Conservation (phyloP, 2,113 vertebrate genomes). For the Petrocephalus zakoni region DNA sequence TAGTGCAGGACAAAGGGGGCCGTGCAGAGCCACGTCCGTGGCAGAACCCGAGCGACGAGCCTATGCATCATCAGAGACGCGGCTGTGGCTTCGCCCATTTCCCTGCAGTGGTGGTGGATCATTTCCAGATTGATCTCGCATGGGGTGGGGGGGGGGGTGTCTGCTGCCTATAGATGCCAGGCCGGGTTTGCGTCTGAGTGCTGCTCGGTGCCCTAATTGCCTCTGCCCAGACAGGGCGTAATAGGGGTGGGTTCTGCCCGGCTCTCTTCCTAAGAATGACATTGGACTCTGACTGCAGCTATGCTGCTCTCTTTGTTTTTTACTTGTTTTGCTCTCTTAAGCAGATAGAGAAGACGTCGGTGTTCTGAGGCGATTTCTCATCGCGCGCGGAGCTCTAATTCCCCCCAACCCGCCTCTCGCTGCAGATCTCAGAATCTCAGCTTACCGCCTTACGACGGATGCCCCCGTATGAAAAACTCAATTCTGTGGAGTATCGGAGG, state of each 20-base stretch:
- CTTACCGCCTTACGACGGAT: neutral
- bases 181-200: neutral
- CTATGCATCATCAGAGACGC: neutral
- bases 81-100: neutral
- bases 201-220: neutral
- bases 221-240: neutral
- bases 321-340: conserved; percentile 13
- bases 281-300: neutral
- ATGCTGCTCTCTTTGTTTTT: neutral
- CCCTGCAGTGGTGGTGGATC: neutral
- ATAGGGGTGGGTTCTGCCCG: neutral
- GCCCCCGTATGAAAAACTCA: neutral
- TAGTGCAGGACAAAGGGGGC: neutral
- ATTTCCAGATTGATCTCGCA: conserved; percentile 9
- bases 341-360: conserved; percentile 8
- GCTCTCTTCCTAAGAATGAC: conserved; percentile 15
- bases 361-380: conserved; percentile 25
- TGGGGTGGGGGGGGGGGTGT: neutral
- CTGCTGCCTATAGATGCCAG: neutral
- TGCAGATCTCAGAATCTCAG: conserved; percentile 32
- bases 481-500: neutral
- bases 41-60: neutral
- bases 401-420: conserved; percentile 15
- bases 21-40: neutral
- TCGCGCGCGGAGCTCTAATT: conserved; percentile 4